Base-by-base conservation (phyloP, 2,888 invertebrate species). In the Lissocephala sabroskyi region DNA sequence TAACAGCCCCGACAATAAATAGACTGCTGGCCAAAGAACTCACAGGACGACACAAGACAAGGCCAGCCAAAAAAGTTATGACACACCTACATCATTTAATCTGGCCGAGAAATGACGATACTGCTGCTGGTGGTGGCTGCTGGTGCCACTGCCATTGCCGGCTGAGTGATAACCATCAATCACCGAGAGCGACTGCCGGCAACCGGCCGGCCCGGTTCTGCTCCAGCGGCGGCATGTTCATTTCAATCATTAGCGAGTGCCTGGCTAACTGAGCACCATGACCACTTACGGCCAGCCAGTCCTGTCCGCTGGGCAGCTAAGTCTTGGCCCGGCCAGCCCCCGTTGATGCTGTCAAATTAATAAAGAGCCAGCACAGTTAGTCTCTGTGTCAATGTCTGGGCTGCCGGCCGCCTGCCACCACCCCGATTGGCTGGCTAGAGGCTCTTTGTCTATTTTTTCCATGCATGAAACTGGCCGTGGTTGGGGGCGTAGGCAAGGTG, bases 291-390 rank as follows among this genome's bases (percentile, higher is more conserved):
- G 30, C 17, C 14, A 41, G 28, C 11, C 18, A 39, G 39, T n/a
- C 19, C 18, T 18, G 17, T 9, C 19, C 4, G 39, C 19, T 2
- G 3, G 19, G 17, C n/a, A 23, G 19, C 19, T 26, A 3, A 14
- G 26, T 14, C 11, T 4, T 26, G 26, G 13, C 41, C 51, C 54
- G 47, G 55, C 41, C 56, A 47, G 58, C 56, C 59, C 63, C 67
- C 67, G 63, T 80, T 78, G 80, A 80, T 75, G 79, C 65, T 70
- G 76, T 77, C 77, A 79, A 78, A 79, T 80, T 79, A 75, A 79
- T 79, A 80, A 75, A 75, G 73, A 75, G 33, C 49, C 56, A 54
- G 44, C 49, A 26, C 1, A 18, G 37, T 37, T n/a, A 9, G 37
- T 37, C 37, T 17, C 19, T 37, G 18, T 18, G 18, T 37, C 14